Base-by-base conservation (phyloP, 2,888 invertebrate genomes). In the Keiferia lycopersicella region DNA sequence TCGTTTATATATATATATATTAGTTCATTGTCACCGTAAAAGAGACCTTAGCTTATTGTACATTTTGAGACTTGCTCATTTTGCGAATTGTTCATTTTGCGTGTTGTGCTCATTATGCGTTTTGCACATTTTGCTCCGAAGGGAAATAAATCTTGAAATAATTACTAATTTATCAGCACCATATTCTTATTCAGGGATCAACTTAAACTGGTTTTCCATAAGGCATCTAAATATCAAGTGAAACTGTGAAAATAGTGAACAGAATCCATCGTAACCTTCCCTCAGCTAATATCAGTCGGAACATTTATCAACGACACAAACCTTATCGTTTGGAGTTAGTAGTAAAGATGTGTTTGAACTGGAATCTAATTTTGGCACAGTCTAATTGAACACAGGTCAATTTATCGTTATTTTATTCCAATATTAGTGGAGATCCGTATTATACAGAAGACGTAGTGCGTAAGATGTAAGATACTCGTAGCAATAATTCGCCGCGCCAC, bases 241-340 rank as follows among this genome's bases (percentile, higher is more conserved):
- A 45, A 45, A 45, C 45, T 26, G 6, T 16, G n/a, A 45, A 41
- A 41, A 14, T 41, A 41, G 14, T 14, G 12, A 14, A 18, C 8
- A 53, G 18, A 22, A 53, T 22, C 22, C n/a, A 51, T 20, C 53
- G 1, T 53, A 22, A 20, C 12, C n/a, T 45, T 16, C 16, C 12
- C 45, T 45, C 45, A 16, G 45, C 45, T 16, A 53, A 53, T 22
- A 53, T 14, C 20, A 53, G 26, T 53, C 20, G 22, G 20, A 22
- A 22, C 26, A 53, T 53, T 53, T 53, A 53, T 53, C 22, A 22
- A 53, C 26, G 26, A 26, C 20, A 22, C 53, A 53, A 53, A 57
- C 12, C 26, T 57, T 57, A 16, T 6, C n/a, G 11, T 34, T 57
- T 18, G 48, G 50, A 61, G 34, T 61, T 16, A 34, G 6, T n/a